Conservation (phyloP, 2,797 vertebrate species). For the Distichodus sexfasciatus region DNA sequence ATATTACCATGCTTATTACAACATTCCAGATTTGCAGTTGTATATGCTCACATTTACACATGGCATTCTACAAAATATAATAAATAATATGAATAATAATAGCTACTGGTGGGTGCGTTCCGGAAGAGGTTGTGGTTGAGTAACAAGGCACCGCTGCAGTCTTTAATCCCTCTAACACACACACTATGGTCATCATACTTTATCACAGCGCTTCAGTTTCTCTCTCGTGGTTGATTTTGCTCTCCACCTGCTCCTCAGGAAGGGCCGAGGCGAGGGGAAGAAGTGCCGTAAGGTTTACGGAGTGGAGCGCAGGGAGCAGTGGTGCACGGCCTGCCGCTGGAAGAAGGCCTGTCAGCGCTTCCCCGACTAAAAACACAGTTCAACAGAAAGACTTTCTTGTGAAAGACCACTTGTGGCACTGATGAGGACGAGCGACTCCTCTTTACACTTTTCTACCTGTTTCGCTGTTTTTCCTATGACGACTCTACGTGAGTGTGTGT, state of each 20-base stretch:
- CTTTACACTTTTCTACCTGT: slow-evolving; percentile 55
- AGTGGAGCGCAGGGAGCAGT: slow-evolving; percentile 75
- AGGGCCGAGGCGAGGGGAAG: slow-evolving; percentile 75
- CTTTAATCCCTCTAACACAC: too few relatives aligned
- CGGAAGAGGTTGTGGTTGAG: too few relatives aligned
- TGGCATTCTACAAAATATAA: too few relatives aligned
- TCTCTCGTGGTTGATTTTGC: neutral
- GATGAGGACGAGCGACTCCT: slow-evolving; percentile 47
- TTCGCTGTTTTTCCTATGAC: slow-evolving; percentile 53
- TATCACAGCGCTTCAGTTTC: too few relatives aligned
- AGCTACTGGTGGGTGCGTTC: too few relatives aligned
- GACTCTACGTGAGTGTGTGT: slow-evolving; percentile 53
- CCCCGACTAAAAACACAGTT: slow-evolving; percentile 66
- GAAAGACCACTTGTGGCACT: slow-evolving; percentile 34
- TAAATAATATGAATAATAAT: too few relatives aligned
- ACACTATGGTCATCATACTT: too few relatives aligned
- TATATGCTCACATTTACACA: too few relatives aligned
- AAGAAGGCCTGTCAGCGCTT: slow-evolving; percentile 81
- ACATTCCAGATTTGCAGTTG: too few relatives aligned
- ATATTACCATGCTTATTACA: too few relatives aligned
- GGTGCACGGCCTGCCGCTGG: slow-evolving; percentile 80
- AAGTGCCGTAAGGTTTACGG: slow-evolving; percentile 81
- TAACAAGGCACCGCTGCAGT: too few relatives aligned
- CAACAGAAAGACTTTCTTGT: slow-evolving; percentile 55
- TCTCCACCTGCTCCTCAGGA: slow-evolving; percentile 57